A percentile compares a stretch with the other conserved stretches of the same genome.
These are phyloP conservation scores for Ferrisia virgata DNA, from an alignment of 2,888 invertebrate genomes.

Conservation along the genomic window DNA sequence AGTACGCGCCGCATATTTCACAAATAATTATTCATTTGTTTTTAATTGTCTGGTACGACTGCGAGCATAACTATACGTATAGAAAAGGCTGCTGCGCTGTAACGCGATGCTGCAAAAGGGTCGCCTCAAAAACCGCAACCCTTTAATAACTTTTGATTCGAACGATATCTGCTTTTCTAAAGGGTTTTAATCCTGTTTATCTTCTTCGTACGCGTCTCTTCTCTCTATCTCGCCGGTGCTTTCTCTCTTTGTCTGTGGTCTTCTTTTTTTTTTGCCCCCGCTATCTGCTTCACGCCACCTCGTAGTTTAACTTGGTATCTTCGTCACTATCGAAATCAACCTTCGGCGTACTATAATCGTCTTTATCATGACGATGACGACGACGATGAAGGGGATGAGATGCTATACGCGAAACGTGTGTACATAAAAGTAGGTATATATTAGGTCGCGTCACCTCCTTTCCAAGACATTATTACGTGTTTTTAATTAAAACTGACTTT, in stretches of 20 bases:
- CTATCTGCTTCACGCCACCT: neutral
- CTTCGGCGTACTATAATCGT: neutral
- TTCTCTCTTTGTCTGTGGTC: neutral
- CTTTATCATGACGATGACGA: neutral
- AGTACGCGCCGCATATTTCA: neutral
- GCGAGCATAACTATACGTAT: neutral
- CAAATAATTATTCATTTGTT: slow-evolving; percentile 1
- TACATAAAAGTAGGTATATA: neutral
- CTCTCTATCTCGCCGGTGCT: neutral
- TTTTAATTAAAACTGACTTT: neutral
- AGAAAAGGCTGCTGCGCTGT: neutral
- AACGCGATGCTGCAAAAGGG: neutral
- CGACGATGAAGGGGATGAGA: no score
- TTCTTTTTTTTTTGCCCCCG: neutral
- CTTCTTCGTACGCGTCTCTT: neutral
- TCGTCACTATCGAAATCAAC: neutral
- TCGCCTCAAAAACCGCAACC: neutral
- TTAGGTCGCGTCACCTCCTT: neutral
- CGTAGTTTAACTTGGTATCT: no score
- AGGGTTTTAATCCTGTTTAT: neutral
- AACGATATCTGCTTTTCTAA: neutral
- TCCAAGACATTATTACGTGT: neutral
- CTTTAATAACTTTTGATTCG: neutral
- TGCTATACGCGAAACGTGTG: neutral
- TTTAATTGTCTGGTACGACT: neutral